Evolutionary conservation across 2,888 invertebrate species (phyloP).

Genomic region (Maniola hyperantus): DNA sequence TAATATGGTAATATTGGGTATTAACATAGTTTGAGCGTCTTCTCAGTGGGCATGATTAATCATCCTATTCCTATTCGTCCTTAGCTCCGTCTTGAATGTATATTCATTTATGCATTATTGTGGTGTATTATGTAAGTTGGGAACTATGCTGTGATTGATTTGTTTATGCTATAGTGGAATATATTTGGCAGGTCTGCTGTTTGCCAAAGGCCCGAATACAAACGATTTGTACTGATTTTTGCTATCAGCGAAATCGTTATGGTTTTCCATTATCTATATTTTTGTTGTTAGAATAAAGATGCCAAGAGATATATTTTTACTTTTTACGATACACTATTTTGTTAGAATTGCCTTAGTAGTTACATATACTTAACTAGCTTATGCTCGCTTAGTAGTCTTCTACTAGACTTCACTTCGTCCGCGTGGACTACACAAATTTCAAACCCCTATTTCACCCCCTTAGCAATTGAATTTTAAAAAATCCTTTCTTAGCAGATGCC

Average conservation of each 20-base stretch:
- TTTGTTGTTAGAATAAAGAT: not conserved
- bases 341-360: too few species aligned
- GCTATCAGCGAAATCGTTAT: not conserved
- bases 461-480: too few species aligned
- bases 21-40: conserved; percentile 45
- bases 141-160: conserved; percentile 19
- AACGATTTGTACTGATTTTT: not conserved
- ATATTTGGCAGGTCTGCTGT: conserved; percentile 7
- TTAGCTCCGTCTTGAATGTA: conserved; percentile 35
- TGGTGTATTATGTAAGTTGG: conserved; percentile 14
- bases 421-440: too few species aligned
- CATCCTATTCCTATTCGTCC: conserved; percentile 40
- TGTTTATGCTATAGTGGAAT: not conserved
- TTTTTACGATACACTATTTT: too few species aligned
- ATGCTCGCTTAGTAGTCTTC: too few species aligned
- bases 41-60: conserved; percentile 45
- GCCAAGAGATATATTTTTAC: too few species aligned
- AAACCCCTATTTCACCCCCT: too few species aligned
- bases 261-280: not conserved
- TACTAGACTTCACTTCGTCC: too few species aligned
- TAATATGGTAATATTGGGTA: conserved; percentile 42
- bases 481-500: too few species aligned
- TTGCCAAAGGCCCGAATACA: conserved; percentile 13
- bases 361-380: too few species aligned
- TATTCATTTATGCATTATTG: conserved; percentile 21